Evolutionary conservation across 1,140 invertebrate genomes (phyloP).

Genomic region (Dinothrombium tinctorium): DNA sequence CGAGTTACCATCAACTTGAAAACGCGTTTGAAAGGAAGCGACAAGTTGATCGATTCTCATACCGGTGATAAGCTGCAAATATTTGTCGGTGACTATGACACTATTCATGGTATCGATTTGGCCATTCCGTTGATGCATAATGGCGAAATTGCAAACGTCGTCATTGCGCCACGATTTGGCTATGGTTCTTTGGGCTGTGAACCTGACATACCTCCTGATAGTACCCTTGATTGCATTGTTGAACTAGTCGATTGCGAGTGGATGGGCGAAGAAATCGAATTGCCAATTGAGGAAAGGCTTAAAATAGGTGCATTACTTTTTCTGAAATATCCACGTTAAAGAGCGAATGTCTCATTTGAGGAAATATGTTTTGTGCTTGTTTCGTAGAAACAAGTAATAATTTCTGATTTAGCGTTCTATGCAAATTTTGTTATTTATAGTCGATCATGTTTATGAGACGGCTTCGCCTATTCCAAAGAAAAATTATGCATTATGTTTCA

Average conservation of each 20-base stretch:
- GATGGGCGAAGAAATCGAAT: conserved; percentile 34
- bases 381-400: not conserved
- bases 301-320: conserved; percentile 26
- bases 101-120: conserved; percentile 37
- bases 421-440: not conserved
- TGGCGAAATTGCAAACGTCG: conserved; percentile 41
- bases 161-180: conserved; percentile 31
- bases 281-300: conserved; percentile 31
- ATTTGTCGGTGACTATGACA: conserved; percentile 53
- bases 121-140: conserved; percentile 54
- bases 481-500: no score
- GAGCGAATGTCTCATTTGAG: not conserved
- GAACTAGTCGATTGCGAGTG: conserved; percentile 37
- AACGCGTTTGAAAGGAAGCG: conserved; percentile 34
- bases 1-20: conserved; percentile 39
- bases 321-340: no score
- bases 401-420: not conserved
- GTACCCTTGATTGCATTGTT: conserved; percentile 34
- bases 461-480: no score
- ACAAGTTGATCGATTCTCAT: conserved; percentile 29
- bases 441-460: no score
- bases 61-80: conserved; percentile 34
- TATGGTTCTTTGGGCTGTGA: conserved; percentile 21
- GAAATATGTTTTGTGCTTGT: not conserved
- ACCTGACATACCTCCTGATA: conserved; percentile 36